A percentile compares a stretch with the other conserved stretches of the same genome.
phyloP scores from a whole-genome alignment of 2,888 invertebrate species.

The Watsonalla cultraria region DNA sequence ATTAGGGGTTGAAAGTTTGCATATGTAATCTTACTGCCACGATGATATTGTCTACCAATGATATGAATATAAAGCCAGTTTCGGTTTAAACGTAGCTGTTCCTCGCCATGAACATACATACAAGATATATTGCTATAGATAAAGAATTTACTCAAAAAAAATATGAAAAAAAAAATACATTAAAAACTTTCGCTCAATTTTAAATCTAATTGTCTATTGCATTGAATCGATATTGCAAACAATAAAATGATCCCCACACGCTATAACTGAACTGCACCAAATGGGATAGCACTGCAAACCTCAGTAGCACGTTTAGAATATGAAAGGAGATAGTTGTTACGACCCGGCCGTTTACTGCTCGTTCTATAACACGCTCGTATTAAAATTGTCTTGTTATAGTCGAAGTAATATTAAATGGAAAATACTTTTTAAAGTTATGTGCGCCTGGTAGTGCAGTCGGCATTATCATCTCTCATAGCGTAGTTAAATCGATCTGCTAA shows the following conservation, averaged over 20 bases:
- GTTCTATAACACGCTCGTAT: neutral
- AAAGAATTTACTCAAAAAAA: too few species aligned
- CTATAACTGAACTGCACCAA: neutral
- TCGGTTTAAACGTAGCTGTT: too few species aligned
- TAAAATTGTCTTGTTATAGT: constrained; percentile 2
- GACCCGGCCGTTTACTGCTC: constrained; percentile 1
- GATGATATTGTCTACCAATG: too few species aligned
- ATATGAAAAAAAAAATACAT: too few species aligned
- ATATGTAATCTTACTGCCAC: too few species aligned
- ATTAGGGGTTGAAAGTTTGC: too few species aligned
- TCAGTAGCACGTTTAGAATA: neutral
- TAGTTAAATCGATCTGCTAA: too few species aligned
- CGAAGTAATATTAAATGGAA: neutral
- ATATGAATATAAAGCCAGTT: too few species aligned
- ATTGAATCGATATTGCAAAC: neutral
- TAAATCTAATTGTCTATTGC: neutral
- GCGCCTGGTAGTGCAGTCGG: neutral
- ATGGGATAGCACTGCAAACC: neutral
- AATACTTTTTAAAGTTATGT: constrained; percentile 2
- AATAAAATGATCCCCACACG: neutral
- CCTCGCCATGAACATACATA: too few species aligned
- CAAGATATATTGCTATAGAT: too few species aligned
- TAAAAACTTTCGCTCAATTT: too few species aligned
- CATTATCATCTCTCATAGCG: neutral
- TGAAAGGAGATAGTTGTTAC: neutral